Percentiles rank a stretch among this genome's conserved stretches.
These are phyloP conservation scores for Exocentrus adspersus DNA, from an alignment of 2,888 invertebrate species.

Conservation along the genomic window DNA sequence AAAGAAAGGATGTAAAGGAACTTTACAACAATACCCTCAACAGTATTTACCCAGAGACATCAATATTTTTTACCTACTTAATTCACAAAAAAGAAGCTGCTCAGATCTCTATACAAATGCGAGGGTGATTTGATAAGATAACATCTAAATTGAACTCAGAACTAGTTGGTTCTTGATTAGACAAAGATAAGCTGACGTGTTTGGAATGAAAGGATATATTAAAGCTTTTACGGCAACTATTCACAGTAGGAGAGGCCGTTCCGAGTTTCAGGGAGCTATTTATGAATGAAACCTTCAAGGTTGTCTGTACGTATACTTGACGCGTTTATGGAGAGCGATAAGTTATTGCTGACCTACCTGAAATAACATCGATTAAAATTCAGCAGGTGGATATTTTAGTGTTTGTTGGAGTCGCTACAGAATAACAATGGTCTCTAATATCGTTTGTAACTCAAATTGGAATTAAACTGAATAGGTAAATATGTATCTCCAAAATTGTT, in stretches of 20 bases:
- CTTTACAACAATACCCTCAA: too few relatives aligned
- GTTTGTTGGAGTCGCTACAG: not conserved
- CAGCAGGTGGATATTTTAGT: constrained; percentile 1
- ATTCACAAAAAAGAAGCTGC: not conserved
- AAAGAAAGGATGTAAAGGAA: too few relatives aligned
- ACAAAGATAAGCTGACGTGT: constrained; percentile 50
- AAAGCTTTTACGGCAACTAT: constrained; percentile 14
- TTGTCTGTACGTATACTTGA: constrained; percentile 7
- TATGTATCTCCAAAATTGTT: too few relatives aligned
- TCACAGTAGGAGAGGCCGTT: constrained; percentile 25
- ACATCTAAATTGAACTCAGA: constrained; percentile 48
- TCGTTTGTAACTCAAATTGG: too few relatives aligned
- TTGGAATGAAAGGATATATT: constrained; percentile 43
- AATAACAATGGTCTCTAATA: not conserved
- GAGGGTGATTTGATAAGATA: constrained; percentile 47
- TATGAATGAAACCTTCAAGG: constrained; percentile 18
- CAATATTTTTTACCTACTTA: not conserved
- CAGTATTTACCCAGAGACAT: too few relatives aligned
- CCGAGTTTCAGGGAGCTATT: constrained; percentile 15
- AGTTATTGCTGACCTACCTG: not conserved
- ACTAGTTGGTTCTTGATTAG: constrained; percentile 47
- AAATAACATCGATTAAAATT: not conserved
- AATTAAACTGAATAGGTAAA: too few relatives aligned
- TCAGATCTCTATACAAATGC: constrained; percentile 27
- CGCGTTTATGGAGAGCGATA: not conserved